Base-by-base conservation (phyloP, 1,140 invertebrate genomes). In the Heterodera schachtii region DNA sequence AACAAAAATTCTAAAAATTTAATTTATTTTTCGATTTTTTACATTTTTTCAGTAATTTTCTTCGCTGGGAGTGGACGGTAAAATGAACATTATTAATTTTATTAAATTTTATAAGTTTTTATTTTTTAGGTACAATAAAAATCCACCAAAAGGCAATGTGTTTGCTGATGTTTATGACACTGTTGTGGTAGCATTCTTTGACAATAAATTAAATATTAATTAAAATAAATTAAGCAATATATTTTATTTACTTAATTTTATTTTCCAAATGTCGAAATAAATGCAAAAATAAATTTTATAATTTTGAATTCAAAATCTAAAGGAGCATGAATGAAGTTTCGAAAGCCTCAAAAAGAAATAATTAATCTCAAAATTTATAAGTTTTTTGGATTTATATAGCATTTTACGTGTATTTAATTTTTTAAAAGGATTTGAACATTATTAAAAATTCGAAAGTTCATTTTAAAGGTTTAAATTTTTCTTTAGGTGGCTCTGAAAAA, bases 41-140 rank as follows among this genome's bases (percentile, higher is more conserved):
- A 9, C 19, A 52, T 31, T 44, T 69, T 69, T 81, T 77, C 31
- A 92, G 91, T 78, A 92, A 92, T 85, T 92, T 92, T 83, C 91
- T 92, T 2, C 94, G 94, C 87, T 94, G 94, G 94, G 85, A 95
- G 80, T 93, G 95, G 88, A 91, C 93, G 88, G 94, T 64, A 75
- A 75, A 8, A 64, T 49, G 31, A 60, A 49, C 31, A 75, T 60
- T 60, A 41, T 19, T 31, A 41, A 2, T 21, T 44, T 6, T 43
- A n/a, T 46, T 44, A 47, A 75, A 49, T 75, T 31, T 31, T 75
- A 49, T n/a, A 47, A 13, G 4, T 19, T 3, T 21, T 64, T 16
- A 46, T 75, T 41, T 75, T 75, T 21, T 41, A 75, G 46, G 13
- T 94, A 3, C 92, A 85, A 87, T 60, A 85, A 85, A 47, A 67